A percentile compares a stretch with the other conserved stretches of the same genome.
These are phyloP conservation scores for Aphelenchoides avenae DNA, from an alignment of 1,140 invertebrate species.

Conservation along the genomic window DNA sequence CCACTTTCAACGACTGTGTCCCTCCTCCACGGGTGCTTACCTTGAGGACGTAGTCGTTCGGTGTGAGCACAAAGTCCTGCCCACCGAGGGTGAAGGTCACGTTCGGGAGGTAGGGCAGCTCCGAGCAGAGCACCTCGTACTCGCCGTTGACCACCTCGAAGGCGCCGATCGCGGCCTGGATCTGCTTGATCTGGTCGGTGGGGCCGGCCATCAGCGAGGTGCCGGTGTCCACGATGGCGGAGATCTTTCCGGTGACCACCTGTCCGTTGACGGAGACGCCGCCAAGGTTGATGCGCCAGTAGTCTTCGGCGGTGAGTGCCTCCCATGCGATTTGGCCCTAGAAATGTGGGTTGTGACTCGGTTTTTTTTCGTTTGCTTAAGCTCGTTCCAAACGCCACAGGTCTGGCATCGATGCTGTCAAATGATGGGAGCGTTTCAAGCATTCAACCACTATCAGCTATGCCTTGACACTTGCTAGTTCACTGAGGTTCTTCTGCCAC, in stretches of 20 bases:
- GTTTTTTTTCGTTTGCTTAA: too few relatives aligned
- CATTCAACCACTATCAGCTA: too few relatives aligned
- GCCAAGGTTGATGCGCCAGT: constrained; percentile 96
- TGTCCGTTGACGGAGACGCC: constrained; percentile 59
- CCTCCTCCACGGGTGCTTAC: too few relatives aligned
- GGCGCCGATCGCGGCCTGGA: constrained; percentile 31
- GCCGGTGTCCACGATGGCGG: constrained; percentile 31
- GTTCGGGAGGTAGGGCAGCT: constrained; percentile 59
- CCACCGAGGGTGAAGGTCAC: constrained; percentile 29
- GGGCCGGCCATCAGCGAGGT: constrained; percentile 38
- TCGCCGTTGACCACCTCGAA: constrained; percentile 24
- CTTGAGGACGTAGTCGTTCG: constrained; percentile 33
- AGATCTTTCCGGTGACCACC: background rate
- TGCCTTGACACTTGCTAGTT: too few relatives aligned
- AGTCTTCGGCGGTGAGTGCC: constrained; percentile 76
- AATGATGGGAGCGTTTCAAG: too few relatives aligned
- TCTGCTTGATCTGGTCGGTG: constrained; percentile 14
- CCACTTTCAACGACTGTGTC: too few relatives aligned
- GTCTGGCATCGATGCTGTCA: too few relatives aligned
- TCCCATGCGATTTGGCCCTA: constrained; percentile 77
- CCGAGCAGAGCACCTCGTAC: constrained; percentile 60
- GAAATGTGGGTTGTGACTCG: constrained; percentile 6
- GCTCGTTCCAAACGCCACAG: too few relatives aligned
- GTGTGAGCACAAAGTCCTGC: constrained; percentile 23
- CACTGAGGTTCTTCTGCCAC: too few relatives aligned